Evolutionary conservation across 1,140 invertebrate species (phyloP).

Genomic region (Euwallacea similis): DNA sequence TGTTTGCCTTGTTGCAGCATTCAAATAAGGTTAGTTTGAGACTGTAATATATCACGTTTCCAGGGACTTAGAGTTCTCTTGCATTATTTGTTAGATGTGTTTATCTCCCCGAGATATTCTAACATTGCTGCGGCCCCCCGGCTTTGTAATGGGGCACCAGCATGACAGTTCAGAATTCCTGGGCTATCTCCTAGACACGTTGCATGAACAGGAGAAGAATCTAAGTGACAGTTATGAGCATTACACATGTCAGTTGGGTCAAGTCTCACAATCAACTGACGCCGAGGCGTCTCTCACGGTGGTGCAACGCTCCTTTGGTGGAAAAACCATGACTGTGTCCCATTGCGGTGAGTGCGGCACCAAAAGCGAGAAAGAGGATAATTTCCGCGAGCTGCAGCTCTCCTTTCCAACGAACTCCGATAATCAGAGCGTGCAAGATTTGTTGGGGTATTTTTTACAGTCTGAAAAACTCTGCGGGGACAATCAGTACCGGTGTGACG

Average conservation of each 20-base stretch:
- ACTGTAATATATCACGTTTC: slow-evolving; percentile 67
- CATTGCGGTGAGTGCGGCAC: slow-evolving; percentile 70
- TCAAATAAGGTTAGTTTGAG: slow-evolving; percentile 65
- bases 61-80: slow-evolving; percentile 72
- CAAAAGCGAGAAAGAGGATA: slow-evolving; percentile 71
- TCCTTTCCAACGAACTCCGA: slow-evolving; percentile 68
- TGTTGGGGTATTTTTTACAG: slow-evolving; percentile 75
- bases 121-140: slow-evolving; percentile 68
- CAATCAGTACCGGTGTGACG: slow-evolving; percentile 79
- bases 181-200: slow-evolving; percentile 69
- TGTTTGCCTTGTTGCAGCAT: slow-evolving; percentile 74
- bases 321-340: slow-evolving; percentile 70
- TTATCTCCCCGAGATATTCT: slow-evolving; percentile 72
- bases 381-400: slow-evolving; percentile 78
- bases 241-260: too few species aligned
- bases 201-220: slow-evolving; percentile 68
- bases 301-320: slow-evolving; percentile 73
- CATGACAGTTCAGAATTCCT: slow-evolving; percentile 90
- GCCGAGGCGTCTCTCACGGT: slow-evolving; percentile 43
- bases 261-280: too few species aligned
- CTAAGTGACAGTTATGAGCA: background rate
- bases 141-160: slow-evolving; percentile 74
- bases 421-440: slow-evolving; percentile 65
- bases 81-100: slow-evolving; percentile 43
- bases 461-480: slow-evolving; percentile 75